Evolutionary conservation across 92 coral and sea anemone genomes (phyloP).

Genomic region (Parazoanthus atlanticus): DNA sequence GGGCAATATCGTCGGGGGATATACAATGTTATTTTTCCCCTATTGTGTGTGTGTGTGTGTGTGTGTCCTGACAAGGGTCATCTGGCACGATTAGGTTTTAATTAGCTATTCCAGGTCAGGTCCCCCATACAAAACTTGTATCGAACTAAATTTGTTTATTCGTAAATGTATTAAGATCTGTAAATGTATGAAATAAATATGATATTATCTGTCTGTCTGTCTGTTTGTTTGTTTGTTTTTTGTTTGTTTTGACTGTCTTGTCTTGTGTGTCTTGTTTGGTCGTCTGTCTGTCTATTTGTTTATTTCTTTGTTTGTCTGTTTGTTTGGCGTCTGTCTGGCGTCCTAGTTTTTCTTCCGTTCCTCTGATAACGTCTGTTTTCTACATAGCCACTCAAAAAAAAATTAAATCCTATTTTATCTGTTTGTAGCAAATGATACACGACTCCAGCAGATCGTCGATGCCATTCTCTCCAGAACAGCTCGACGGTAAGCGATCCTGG

Average conservation of each 20-base stretch:
- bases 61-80: too few relatives aligned
- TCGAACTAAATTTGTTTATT: too few relatives aligned
- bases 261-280: neutral
- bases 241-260: neutral
- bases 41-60: neutral
- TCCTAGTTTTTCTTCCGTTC: neutral
- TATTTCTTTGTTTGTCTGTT: neutral
- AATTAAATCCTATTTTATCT: neutral
- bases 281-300: neutral
- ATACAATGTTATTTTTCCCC: too few relatives aligned
- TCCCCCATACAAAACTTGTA: too few relatives aligned
- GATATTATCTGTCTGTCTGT: neutral
- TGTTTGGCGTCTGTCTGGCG: too few relatives aligned
- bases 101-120: too few relatives aligned
- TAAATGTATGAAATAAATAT: too few relatives aligned
- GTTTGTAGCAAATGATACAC: conserved; percentile 19
- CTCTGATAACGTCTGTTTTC: neutral
- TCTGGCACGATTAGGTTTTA: too few relatives aligned
- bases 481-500: neutral
- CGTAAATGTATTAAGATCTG: too few relatives aligned
- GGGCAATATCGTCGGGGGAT: too few relatives aligned
- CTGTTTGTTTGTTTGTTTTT: neutral
- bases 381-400: neutral
- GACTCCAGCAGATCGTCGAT: neutral
- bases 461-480: conserved; percentile 3